Evolutionary conservation across 2,888 invertebrate genomes (phyloP).

Genomic region (Chrysolina oricalcia): DNA sequence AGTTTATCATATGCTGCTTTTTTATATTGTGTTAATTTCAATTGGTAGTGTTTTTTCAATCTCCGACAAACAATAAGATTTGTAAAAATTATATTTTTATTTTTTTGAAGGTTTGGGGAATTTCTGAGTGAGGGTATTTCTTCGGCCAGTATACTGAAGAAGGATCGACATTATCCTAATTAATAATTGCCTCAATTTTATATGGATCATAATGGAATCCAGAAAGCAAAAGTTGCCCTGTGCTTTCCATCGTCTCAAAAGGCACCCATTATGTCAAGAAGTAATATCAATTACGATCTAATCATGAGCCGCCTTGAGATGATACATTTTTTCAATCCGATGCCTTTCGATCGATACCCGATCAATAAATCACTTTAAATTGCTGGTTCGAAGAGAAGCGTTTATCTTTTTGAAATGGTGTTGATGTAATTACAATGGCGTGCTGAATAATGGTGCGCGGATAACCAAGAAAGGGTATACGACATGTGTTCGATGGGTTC

Average conservation of each 20-base stretch:
- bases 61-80: no score
- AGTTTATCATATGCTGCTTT: no score
- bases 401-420: constrained; percentile 57
- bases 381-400: constrained; percentile 62
- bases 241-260: neutral
- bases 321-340: constrained; percentile 36
- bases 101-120: no score
- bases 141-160: no score
- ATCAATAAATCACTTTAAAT: constrained; percentile 64
- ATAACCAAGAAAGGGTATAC: constrained; percentile 27
- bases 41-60: no score
- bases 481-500: constrained; percentile 36
- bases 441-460: constrained; percentile 50
- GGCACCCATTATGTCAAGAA: neutral
- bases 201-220: neutral
- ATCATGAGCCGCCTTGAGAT: constrained; percentile 29
- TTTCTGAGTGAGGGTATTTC: no score
- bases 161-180: neutral
- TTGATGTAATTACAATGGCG: constrained; percentile 58
- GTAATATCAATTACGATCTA: constrained; percentile 36
- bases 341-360: constrained; percentile 30
- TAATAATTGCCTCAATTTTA: neutral
- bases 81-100: no score
- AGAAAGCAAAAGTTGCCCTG: neutral
- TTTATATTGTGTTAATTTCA: no score